Conservation (phyloP, 2,113 vertebrate genomes). For the Seriola dumerili region DNA sequence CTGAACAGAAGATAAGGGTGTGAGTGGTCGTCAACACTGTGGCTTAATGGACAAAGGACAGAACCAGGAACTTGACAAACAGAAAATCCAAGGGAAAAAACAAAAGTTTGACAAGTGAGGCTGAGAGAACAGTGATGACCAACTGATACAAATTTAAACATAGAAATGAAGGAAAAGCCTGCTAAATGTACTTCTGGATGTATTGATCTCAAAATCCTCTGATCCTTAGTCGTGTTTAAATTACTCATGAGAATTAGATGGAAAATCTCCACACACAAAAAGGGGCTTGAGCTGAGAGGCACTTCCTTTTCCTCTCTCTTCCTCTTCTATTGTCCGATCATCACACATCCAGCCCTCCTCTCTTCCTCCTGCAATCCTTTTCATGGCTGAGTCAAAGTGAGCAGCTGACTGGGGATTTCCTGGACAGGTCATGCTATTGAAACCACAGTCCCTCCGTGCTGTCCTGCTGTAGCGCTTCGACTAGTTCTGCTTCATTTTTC, state of each 20-base stretch:
- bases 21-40: background rate
- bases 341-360: constrained; percentile 1
- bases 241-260: background rate
- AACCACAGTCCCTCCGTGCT: constrained; percentile 4
- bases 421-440: constrained; percentile 38
- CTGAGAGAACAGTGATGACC: background rate
- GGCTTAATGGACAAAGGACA: constrained; percentile 32
- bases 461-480: constrained; percentile 34
- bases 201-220: no score
- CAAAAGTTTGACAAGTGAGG: background rate
- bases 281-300: constrained; percentile 20
- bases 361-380: constrained; percentile 26
- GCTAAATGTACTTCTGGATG: no score
- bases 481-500: background rate
- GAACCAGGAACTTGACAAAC: constrained; percentile 33
- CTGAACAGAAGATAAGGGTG: constrained; percentile 11
- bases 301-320: constrained; percentile 72
- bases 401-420: constrained; percentile 70
- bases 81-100: constrained; percentile 11
- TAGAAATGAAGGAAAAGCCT: background rate
- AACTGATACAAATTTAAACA: background rate
- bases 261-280: background rate
- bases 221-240: background rate
- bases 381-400: constrained; percentile 59
- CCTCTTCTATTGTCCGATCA: constrained; percentile 62